phyloP scores from a whole-genome alignment of 2,888 invertebrate genomes.

The Eupithecia centaureata region DNA sequence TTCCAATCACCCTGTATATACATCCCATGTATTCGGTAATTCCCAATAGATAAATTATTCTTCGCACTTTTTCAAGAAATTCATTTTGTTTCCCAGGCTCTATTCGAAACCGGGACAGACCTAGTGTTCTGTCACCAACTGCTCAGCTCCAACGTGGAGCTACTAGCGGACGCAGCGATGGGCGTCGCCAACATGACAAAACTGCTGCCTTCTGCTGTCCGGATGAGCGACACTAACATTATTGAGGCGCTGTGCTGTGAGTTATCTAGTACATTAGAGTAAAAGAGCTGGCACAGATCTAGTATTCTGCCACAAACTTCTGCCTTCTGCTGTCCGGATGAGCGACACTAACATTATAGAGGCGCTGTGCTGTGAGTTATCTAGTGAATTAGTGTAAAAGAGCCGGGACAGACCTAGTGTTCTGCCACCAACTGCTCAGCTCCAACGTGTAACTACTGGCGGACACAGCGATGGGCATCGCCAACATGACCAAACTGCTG shows the following conservation, averaged over 20 bases:
- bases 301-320: too few relatives aligned
- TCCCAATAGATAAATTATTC: background rate
- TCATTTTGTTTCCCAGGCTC: slow-evolving; percentile 55
- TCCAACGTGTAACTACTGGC: slow-evolving; percentile 70
- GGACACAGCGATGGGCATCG: slow-evolving; percentile 77
- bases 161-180: slow-evolving; percentile 75
- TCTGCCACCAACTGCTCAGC: slow-evolving; percentile 73
- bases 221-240: slow-evolving; percentile 77
- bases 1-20: too few relatives aligned
- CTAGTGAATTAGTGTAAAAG: slow-evolving; percentile 37
- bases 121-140: slow-evolving; percentile 76
- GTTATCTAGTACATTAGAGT: background rate
- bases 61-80: background rate
- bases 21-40: too few relatives aligned
- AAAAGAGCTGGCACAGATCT: background rate
- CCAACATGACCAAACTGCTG: slow-evolving; percentile 75
- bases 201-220: slow-evolving; percentile 68
- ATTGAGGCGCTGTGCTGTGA: slow-evolving; percentile 74
- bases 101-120: slow-evolving; percentile 72
- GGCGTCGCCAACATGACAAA: slow-evolving; percentile 79
- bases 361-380: background rate
- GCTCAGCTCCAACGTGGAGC: slow-evolving; percentile 67
- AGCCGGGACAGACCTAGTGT: slow-evolving; percentile 72
- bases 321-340: background rate
- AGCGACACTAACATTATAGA: too few relatives aligned